Conservation (phyloP, 2,888 invertebrate genomes). For the Coenonympha arcania region DNA sequence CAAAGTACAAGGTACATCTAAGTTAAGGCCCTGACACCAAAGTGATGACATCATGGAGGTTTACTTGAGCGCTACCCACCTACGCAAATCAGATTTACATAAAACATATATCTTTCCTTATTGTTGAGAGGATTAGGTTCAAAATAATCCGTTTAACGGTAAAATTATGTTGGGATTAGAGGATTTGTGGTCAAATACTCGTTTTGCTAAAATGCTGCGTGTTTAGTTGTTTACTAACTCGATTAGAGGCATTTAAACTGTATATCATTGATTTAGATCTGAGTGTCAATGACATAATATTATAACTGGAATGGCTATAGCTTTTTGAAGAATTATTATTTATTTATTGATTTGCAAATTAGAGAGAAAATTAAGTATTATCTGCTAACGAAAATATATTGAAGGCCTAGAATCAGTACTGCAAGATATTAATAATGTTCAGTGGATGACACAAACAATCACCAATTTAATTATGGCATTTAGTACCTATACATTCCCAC, state of each 20-base stretch:
- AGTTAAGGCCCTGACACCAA: slow-evolving; percentile 49
- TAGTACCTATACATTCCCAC: not conserved
- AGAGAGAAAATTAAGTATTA: too few species aligned
- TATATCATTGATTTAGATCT: not conserved
- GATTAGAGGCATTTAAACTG: not conserved
- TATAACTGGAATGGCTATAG: not conserved
- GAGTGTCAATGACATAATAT: not conserved
- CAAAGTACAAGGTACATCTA: slow-evolving; percentile 39
- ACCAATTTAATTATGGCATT: not conserved
- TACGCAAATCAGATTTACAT: slow-evolving; percentile 29
- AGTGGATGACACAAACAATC: too few species aligned
- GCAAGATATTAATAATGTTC: too few species aligned
- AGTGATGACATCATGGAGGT: slow-evolving; percentile 47
- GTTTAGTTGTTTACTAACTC: not conserved
- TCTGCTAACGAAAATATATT: too few species aligned
- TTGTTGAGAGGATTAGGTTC: slow-evolving; percentile 11
- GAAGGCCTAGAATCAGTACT: too few species aligned
- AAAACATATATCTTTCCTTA: slow-evolving; percentile 18
- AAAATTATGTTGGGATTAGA: not conserved
- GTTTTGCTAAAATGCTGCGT: slow-evolving; percentile 1
- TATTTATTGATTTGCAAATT: not conserved
- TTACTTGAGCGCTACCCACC: slow-evolving; percentile 39
- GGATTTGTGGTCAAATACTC: not conserved
- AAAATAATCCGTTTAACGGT: slow-evolving; percentile 5
- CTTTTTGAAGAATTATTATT: not conserved